Percentiles rank a stretch among this genome's conserved stretches.
These are phyloP conservation scores for Ephestia elutella DNA, from an alignment of 1,140 invertebrate genomes.

Conservation along the genomic window DNA sequence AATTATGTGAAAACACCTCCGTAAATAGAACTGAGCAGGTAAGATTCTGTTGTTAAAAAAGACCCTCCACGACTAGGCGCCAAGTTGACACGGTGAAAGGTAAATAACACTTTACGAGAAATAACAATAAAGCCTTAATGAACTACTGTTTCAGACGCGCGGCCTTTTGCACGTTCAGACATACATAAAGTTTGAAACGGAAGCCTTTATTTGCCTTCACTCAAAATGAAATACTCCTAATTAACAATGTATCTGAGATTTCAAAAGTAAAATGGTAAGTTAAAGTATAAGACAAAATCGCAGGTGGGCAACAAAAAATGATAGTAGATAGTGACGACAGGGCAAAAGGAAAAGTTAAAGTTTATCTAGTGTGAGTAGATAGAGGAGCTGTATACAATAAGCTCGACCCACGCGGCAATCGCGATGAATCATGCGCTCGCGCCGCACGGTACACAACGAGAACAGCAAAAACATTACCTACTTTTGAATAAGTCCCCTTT, in stretches of 20 bases:
- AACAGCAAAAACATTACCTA: conserved; percentile 72
- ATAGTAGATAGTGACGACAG: conserved; percentile 31
- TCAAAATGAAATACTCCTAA: neutral
- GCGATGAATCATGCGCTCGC: conserved; percentile 57
- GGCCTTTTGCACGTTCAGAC: neutral
- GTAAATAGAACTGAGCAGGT: conserved; percentile 31
- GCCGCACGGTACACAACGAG: conserved; percentile 34
- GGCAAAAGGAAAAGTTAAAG: conserved; percentile 52
- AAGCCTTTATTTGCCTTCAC: neutral
- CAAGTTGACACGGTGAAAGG: conserved; percentile 27
- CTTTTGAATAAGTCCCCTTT: conserved; percentile 73
- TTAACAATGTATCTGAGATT: conserved; percentile 1
- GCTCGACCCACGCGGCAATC: conserved; percentile 51
- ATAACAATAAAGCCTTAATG: conserved; percentile 48
- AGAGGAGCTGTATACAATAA: conserved; percentile 56
- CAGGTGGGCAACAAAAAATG: conserved; percentile 12
- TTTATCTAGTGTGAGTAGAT: conserved; percentile 51
- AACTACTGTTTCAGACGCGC: conserved; percentile 31
- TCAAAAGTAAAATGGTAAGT: conserved; percentile 14
- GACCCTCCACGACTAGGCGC: conserved; percentile 14
- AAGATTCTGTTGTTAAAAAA: conserved; percentile 30
- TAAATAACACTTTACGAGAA: conserved; percentile 39
- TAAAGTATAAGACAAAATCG: conserved; percentile 6
- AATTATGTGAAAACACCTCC: neutral
- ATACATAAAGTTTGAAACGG: neutral